A percentile compares a stretch with the other conserved stretches of the same genome.
phyloP scores from a whole-genome alignment of 2,797 vertebrate species.

The Borostomias antarcticus region DNA sequence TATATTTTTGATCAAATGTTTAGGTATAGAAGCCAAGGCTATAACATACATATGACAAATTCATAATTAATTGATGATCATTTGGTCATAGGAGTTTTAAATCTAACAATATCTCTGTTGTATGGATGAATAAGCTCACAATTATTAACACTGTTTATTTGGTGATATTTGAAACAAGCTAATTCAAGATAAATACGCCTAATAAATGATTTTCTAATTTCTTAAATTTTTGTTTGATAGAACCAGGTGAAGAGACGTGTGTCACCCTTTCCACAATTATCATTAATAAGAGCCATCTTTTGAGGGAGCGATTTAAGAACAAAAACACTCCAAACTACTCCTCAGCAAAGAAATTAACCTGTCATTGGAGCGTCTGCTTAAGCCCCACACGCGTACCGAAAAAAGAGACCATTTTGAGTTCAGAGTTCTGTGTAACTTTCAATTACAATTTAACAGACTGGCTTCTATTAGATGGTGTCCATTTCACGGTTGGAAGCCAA shows the following conservation, averaged over 20 bases:
- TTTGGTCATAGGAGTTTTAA: neutral
- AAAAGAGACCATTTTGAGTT: constrained; percentile 72
- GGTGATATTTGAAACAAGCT: neutral
- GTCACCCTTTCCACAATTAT: constrained; percentile 19
- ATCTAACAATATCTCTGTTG: no score
- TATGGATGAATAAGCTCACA: no score
- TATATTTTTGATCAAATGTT: neutral
- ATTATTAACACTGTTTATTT: neutral
- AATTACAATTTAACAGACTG: constrained; percentile 81
- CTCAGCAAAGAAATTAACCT: constrained; percentile 14
- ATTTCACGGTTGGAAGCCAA: constrained; percentile 67
- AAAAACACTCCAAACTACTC: constrained; percentile 18
- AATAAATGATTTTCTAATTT: neutral
- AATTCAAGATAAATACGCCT: neutral
- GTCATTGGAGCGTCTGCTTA: constrained; percentile 24
- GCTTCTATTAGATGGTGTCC: constrained; percentile 76
- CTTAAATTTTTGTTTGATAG: neutral
- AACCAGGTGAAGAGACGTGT: neutral
- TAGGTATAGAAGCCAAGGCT: neutral
- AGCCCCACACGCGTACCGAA: constrained; percentile 17
- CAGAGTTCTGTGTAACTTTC: constrained; percentile 79
- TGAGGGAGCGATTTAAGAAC: constrained; percentile 10
- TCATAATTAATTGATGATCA: neutral
- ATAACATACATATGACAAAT: no score
- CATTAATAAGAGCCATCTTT: neutral